Evolutionary conservation across 2,888 invertebrate species (phyloP).

Genomic region (Habroteleia sp.): DNA sequence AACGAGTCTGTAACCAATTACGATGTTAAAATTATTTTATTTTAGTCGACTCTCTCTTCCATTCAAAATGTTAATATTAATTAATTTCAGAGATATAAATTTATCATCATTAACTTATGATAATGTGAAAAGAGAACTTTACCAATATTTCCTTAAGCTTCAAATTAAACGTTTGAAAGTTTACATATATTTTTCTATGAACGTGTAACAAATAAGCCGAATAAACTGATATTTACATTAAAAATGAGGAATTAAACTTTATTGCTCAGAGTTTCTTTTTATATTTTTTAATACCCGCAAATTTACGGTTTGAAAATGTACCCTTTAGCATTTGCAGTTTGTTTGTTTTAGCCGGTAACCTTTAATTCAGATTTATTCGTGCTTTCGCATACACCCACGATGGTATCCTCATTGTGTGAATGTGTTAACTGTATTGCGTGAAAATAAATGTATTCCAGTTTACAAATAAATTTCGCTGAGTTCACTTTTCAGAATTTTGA

Average conservation of each 20-base stretch:
- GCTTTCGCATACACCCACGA: slow-evolving; percentile 13
- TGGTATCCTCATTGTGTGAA: slow-evolving; percentile 35
- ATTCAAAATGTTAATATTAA: neutral
- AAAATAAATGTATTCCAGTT: slow-evolving; percentile 42
- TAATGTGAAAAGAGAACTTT: no score
- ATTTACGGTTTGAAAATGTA: slow-evolving; percentile 50
- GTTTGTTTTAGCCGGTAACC: slow-evolving; percentile 45
- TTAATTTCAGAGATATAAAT: no score
- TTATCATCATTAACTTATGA: no score
- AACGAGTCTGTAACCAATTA: slow-evolving; percentile 7
- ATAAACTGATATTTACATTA: slow-evolving; percentile 9
- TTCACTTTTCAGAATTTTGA: slow-evolving; percentile 30
- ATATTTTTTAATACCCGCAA: slow-evolving; percentile 36
- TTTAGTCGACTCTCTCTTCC: no score
- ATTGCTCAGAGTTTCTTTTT: slow-evolving; percentile 15
- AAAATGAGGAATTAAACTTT: slow-evolving; percentile 43
- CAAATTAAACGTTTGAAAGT: neutral
- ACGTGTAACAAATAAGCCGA: neutral
- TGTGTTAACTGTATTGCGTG: slow-evolving; percentile 34
- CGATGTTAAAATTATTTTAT: slow-evolving; percentile 12
- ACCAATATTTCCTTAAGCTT: neutral
- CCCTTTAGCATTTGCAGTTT: slow-evolving; percentile 45
- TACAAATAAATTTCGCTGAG: slow-evolving; percentile 23
- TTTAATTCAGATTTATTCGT: slow-evolving; percentile 55
- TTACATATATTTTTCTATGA: neutral